Conservation (phyloP, 2,888 invertebrate genomes). For the Hyles lineata region DNA sequence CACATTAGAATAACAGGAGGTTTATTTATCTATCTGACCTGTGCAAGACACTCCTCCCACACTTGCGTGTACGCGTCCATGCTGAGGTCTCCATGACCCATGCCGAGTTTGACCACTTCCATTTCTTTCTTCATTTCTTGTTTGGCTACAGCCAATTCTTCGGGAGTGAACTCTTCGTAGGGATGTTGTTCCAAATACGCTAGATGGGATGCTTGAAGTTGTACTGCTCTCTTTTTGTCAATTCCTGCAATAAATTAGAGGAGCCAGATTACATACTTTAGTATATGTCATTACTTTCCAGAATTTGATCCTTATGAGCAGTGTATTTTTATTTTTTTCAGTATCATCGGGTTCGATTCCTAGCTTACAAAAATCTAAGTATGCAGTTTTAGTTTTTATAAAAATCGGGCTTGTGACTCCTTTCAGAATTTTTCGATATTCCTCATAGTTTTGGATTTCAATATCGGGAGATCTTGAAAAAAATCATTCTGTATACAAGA, state of each 20-base stretch:
- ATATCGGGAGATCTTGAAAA: too few relatives aligned
- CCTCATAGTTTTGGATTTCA: too few relatives aligned
- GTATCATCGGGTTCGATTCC: too few relatives aligned
- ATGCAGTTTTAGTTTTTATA: too few relatives aligned
- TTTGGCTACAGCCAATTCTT: slow-evolving; percentile 88
- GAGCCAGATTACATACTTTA: background rate
- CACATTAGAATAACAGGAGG: background rate
- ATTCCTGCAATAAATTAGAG: slow-evolving; percentile 53
- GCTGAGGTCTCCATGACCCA: slow-evolving; percentile 97
- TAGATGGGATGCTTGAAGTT: slow-evolving; percentile 88
- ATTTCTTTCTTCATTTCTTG: slow-evolving; percentile 91
- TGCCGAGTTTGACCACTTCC: slow-evolving; percentile 95
- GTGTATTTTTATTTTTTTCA: too few relatives aligned
- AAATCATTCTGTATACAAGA: too few relatives aligned
- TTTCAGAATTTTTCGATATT: too few relatives aligned
- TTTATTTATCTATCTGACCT: slow-evolving; percentile 79
- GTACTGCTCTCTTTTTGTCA: slow-evolving; percentile 84
- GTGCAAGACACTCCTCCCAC: slow-evolving; percentile 98
- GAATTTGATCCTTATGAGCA: too few relatives aligned
- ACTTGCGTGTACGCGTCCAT: slow-evolving; percentile 96
- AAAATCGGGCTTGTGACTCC: too few relatives aligned
- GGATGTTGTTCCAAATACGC: slow-evolving; percentile 94
- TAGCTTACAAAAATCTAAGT: too few relatives aligned
- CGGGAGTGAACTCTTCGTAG: slow-evolving; percentile 89
- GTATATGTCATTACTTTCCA: background rate